phyloP scores from a whole-genome alignment of 2,113 vertebrate species.

The Tupaia tana region DNA sequence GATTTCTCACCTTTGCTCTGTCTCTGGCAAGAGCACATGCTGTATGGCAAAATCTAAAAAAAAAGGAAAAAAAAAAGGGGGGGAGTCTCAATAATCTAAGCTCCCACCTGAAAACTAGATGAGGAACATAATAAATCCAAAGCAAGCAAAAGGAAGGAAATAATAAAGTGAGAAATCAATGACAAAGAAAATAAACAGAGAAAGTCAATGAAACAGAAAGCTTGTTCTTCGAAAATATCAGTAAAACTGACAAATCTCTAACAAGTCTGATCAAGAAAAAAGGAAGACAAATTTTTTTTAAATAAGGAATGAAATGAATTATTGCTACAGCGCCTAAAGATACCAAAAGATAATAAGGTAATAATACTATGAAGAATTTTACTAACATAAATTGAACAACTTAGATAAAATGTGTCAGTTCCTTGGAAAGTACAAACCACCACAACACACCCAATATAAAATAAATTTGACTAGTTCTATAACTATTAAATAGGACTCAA shows the following conservation, averaged over 20 bases:
- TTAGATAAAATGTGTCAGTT: constrained; percentile 38
- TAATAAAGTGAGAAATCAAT: constrained; percentile 36
- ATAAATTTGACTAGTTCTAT: constrained; percentile 23
- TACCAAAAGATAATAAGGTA: constrained; percentile 44
- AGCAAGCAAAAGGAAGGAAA: constrained; percentile 43
- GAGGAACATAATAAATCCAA: constrained; percentile 44
- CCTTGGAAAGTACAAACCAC: constrained; percentile 41
- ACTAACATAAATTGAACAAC: constrained; percentile 41
- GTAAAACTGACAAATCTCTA: constrained; percentile 48
- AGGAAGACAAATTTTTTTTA: constrained; percentile 17
- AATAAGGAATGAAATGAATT: constrained; percentile 13
- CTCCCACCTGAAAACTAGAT: constrained; percentile 36
- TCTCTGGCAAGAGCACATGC: too few relatives aligned
- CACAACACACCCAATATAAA: not conserved
- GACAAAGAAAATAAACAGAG: constrained; percentile 43
- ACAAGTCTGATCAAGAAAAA: constrained; percentile 41
- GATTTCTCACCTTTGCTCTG: too few relatives aligned
- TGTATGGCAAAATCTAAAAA: not conserved
- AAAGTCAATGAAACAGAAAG: constrained; percentile 48
- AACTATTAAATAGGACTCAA: constrained; percentile 32
- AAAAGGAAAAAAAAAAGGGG: not conserved
- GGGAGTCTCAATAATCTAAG: constrained; percentile 46
- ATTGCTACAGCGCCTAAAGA: not conserved
- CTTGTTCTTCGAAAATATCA: not conserved
- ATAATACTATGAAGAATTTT: constrained; percentile 19